Percentiles rank a stretch among this genome's conserved stretches.
Conservation (phyloP, 2,797 vertebrate species). For the Champsocephalus gunnari region DNA sequence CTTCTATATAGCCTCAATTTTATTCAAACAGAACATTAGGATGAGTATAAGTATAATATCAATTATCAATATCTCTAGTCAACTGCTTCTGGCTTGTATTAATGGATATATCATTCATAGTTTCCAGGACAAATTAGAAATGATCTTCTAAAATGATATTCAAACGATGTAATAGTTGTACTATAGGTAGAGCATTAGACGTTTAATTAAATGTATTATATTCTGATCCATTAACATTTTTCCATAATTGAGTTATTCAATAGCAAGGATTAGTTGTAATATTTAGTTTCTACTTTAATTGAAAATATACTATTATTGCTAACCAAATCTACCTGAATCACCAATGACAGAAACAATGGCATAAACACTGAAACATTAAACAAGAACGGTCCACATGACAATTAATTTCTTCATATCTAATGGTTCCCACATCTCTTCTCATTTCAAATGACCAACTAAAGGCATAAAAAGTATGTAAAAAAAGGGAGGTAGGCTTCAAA, state of each 20-base stretch:
- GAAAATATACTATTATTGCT: conserved; percentile 2
- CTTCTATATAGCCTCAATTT: neutral
- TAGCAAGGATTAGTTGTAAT: neutral
- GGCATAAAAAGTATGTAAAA: conserved; percentile 2
- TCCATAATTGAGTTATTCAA: neutral
- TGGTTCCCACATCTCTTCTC: neutral
- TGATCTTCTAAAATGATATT: neutral
- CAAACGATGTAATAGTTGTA: conserved; percentile 5
- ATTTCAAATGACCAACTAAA: conserved; percentile 1
- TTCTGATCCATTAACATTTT: neutral
- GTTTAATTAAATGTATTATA: neutral
- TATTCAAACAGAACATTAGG: conserved; percentile 23
- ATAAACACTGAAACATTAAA: neutral
- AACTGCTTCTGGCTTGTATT: conserved; percentile 3
- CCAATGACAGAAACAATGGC: neutral
- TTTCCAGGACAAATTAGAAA: neutral
- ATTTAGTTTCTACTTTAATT: neutral
- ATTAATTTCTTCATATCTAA: neutral
- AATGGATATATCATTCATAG: neutral
- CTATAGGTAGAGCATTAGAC: neutral
- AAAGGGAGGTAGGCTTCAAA: neutral
- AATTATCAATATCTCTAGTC: conserved; percentile 24
- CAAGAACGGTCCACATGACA: neutral
- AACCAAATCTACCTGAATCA: neutral
- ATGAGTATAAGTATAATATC: neutral